phyloP scores from a whole-genome alignment of 92 coral and sea anemone genomes.

The Parazoanthus darwini region DNA sequence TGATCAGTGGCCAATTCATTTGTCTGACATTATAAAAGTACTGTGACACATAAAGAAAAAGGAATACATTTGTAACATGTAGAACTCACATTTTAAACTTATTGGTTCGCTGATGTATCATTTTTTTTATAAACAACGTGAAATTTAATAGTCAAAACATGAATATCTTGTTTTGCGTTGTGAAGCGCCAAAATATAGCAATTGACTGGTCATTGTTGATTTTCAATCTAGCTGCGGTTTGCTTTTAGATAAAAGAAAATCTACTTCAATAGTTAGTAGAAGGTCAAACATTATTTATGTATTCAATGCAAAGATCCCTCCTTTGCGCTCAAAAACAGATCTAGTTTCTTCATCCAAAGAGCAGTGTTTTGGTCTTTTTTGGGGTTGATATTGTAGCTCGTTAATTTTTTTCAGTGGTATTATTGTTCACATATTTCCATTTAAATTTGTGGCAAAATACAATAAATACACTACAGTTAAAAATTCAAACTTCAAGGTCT shows the following conservation, averaged over 20 bases:
- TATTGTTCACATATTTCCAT: not conserved
- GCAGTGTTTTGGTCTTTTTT: not conserved
- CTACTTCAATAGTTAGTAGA: not conserved
- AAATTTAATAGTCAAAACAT: slow-evolving; percentile 2
- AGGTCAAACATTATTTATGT: not conserved
- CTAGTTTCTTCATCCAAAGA: not conserved
- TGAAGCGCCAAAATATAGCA: not conserved
- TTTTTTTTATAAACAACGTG: not conserved
- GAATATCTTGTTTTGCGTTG: not conserved
- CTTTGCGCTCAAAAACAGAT: too few relatives aligned
- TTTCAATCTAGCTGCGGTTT: not conserved
- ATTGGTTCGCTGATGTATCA: not conserved
- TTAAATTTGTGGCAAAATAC: not conserved
- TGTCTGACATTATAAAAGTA: not conserved
- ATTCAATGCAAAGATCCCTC: not conserved
- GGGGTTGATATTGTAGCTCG: not conserved
- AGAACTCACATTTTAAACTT: not conserved
- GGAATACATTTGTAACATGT: not conserved
- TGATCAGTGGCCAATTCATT: too few relatives aligned
- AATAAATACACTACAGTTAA: not conserved
- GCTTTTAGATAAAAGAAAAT: not conserved
- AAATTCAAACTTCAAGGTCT: not conserved
- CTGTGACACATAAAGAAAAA: not conserved
- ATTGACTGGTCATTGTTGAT: not conserved
- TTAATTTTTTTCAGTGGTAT: too few relatives aligned